Evolutionary conservation across 2,113 vertebrate species (phyloP), one percentile per base, ranked within the genome.

Genomic region (Gymnarchus niloticus): DNA sequence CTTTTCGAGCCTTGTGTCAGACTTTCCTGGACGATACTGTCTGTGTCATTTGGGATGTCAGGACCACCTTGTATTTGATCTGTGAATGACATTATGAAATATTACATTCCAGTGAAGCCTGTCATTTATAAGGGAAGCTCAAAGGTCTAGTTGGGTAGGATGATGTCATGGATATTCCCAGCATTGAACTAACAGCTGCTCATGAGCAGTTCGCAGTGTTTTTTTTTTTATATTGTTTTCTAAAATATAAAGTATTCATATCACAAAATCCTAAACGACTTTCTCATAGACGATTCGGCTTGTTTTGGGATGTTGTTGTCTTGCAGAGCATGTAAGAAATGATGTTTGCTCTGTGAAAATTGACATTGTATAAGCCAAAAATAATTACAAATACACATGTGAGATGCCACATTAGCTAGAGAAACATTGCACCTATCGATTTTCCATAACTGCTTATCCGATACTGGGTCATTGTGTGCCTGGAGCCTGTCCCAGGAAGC

Each of bases 161-260:
- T 77, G 73, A 77, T 19, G 44, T 77, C 73, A 77, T 77, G 73
- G 73, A 77, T 77, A 77, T 77, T 77, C 73, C 41, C 73, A n/a
- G 73, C 73, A 33, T 37, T 2, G 14, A 48, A n/a, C 73, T 10
- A 37, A 77, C 37, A 77, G 44, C 41, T 21, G 37, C 37, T 77
- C 23, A 46, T 33, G 73, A 19, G 41, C 6, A 14, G 28, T 17
- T 6, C 33, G 21, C 59, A 65, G 25, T 65, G 28, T 33, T 19
- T 6, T 37, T 69, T 17, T 33, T 33, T 69, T 69, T 33, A 37
- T 37, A 33, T 33, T 14, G 61, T 17, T 37, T 69, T 69, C 61
- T 0, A 33, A 14, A 17, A 37, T 37, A 33, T n/a, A 21, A 17
- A 1, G 12, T 14, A 19, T 33, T 0, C 28, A 25, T 33, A 1